phyloP scores from a whole-genome alignment of 2,113 vertebrate species.

The Phoxinus phoxinus region DNA sequence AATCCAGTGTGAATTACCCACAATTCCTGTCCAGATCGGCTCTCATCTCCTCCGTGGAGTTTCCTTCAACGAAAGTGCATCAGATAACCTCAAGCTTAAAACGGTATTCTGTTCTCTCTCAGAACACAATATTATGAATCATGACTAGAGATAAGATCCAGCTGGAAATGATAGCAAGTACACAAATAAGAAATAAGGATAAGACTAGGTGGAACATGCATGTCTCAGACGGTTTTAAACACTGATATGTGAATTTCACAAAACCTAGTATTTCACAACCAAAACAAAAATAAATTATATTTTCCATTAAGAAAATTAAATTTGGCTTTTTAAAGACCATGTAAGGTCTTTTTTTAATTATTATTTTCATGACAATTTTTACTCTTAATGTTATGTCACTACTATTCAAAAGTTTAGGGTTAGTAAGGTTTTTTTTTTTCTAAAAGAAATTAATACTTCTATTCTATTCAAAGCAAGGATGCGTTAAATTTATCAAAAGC shows the following conservation, averaged over 20 bases:
- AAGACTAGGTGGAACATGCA: background rate
- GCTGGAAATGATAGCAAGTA: background rate
- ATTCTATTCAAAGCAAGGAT: background rate
- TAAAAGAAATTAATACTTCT: background rate
- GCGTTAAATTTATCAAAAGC: background rate
- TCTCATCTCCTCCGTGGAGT: constrained; percentile 95
- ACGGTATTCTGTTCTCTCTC: constrained; percentile 76
- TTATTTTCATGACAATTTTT: background rate
- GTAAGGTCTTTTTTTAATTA: background rate
- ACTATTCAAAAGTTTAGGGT: background rate
- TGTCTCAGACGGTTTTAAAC: background rate
- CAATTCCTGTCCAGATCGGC: constrained; percentile 95
- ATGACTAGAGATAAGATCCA: background rate
- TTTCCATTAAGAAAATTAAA: background rate
- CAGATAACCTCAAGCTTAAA: constrained; percentile 97
- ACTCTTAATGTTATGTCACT: background rate
- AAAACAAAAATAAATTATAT: background rate
- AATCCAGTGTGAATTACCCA: constrained; percentile 96
- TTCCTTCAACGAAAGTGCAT: constrained; percentile 94
- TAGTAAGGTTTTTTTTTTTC: too few relatives aligned
- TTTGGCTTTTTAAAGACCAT: background rate
- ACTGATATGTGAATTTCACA: background rate
- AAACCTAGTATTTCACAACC: background rate
- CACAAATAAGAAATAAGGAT: background rate
- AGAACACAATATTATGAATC: background rate